phyloP scores from a whole-genome alignment of 2,113 vertebrate genomes.

The Scomber colias region DNA sequence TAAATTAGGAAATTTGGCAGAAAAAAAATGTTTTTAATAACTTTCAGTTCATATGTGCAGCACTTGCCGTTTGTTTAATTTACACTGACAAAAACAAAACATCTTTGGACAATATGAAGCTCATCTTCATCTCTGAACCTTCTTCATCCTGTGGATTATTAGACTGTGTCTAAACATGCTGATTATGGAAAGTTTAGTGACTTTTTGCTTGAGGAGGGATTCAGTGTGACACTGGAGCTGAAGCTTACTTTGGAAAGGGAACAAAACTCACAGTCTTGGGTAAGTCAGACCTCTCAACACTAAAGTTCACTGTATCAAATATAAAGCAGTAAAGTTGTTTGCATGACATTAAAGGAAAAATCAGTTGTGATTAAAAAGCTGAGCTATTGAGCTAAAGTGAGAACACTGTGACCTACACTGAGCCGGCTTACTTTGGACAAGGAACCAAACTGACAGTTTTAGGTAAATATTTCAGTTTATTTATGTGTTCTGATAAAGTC shows the following conservation, averaged over 20 bases:
- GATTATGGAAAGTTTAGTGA: background rate
- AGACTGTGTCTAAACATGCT: background rate
- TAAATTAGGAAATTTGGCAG: background rate
- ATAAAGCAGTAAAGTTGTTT: background rate
- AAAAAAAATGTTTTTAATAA: background rate
- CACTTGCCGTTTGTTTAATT: background rate
- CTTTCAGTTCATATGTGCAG: background rate
- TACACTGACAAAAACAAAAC: background rate
- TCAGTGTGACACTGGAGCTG: conserved; percentile 74
- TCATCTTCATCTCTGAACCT: background rate
- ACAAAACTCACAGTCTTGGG: conserved; percentile 75
- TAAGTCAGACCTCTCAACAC: conserved; percentile 48
- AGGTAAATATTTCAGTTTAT: background rate
- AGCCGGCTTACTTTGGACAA: conserved; percentile 71
- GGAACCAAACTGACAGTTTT: conserved; percentile 62
- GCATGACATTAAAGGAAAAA: background rate
- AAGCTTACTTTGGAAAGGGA: conserved; percentile 73
- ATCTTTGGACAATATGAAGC: background rate
- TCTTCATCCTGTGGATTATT: conserved; percentile 30
- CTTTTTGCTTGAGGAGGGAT: conserved; percentile 60
- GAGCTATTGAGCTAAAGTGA: conserved; percentile 38
- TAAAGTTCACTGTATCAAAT: background rate
- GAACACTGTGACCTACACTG: conserved; percentile 52
- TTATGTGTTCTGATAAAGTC: too few species aligned
- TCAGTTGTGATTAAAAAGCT: background rate